Percentiles rank a stretch among this genome's conserved stretches.
phyloP scores from a whole-genome alignment of 2,888 invertebrate genomes.

The Oscheius sp. region DNA sequence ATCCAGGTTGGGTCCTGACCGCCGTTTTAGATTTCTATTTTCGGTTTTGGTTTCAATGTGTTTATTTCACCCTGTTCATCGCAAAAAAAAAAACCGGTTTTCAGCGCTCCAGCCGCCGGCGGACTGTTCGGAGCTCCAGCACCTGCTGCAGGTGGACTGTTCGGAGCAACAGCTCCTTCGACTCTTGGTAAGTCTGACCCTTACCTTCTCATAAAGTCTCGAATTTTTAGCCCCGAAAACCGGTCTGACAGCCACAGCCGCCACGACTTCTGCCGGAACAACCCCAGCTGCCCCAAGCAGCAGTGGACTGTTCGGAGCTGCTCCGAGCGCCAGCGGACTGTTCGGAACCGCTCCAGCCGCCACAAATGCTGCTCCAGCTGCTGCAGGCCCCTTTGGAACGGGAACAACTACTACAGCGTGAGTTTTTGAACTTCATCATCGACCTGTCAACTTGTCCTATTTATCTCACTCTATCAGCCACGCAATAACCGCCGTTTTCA shows the following conservation, averaged over 20 bases:
- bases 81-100: no score
- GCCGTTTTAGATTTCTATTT: no score
- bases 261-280: background rate
- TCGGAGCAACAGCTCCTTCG: constrained; percentile 23
- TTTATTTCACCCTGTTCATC: no score
- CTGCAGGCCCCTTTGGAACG: no score
- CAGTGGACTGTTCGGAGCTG: background rate
- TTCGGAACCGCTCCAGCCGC: background rate
- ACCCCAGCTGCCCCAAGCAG: background rate
- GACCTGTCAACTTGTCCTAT: background rate
- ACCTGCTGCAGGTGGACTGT: constrained; percentile 4
- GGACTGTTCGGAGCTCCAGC: background rate
- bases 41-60: no score
- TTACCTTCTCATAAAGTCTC: background rate
- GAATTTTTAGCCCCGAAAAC: background rate
- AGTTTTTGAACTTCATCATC: background rate
- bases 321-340: no score
- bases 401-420: constrained; percentile 2
- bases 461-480: no score
- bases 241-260: background rate
- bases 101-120: no score
- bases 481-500: background rate
- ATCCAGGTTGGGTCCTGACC: no score
- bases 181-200: background rate
- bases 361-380: background rate